Evolutionary conservation across 2,113 vertebrate genomes (phyloP), one percentile per base, ranked within the genome.

Genomic region (Mola mola): DNA sequence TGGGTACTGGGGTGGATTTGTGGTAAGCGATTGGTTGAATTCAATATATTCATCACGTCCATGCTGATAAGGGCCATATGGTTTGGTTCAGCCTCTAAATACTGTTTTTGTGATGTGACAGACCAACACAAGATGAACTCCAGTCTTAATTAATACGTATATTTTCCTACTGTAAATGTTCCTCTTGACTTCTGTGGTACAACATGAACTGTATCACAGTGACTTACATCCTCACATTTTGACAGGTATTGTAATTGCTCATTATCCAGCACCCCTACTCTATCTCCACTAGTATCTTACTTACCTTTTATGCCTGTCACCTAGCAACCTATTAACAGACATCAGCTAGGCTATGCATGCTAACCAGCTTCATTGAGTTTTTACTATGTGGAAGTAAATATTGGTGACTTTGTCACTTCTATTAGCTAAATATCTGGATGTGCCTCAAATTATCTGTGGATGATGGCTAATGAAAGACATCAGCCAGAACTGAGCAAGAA

Each of bases 251-350:
- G n/a, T n/a, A n/a, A n/a, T n/a, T n/a, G n/a, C n/a, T n/a, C n/a
- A n/a, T n/a, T n/a, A n/a, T n/a, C n/a, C n/a, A n/a, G n/a, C n/a
- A n/a, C n/a, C n/a, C n/a, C n/a, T n/a, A n/a, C n/a, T n/a, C n/a
- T n/a, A n/a, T n/a, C n/a, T n/a, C n/a, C n/a, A n/a, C n/a, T n/a
- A n/a, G n/a, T n/a, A n/a, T n/a, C n/a, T n/a, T n/a, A n/a, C n/a
- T n/a, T n/a, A n/a, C n/a, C 25, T 38, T 47, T 58, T 21, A 51
- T 69, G 17, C 26, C 33, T 38, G 62, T 72, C 46, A 61, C 63
- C 44, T 57, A 57, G 59, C 53, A 79, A 75, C 58, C 28, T 17
- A 28, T 47, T 25, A 55, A 24, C 24, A 22, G 11, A 12, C n/a
- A 50, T 65, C 52, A 22, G 51, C 5, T 12, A 5, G 50, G 16